These are phyloP conservation scores for Galleria mellonella DNA, from an alignment of 1,140 invertebrate genomes.

Conservation along the genomic window DNA sequence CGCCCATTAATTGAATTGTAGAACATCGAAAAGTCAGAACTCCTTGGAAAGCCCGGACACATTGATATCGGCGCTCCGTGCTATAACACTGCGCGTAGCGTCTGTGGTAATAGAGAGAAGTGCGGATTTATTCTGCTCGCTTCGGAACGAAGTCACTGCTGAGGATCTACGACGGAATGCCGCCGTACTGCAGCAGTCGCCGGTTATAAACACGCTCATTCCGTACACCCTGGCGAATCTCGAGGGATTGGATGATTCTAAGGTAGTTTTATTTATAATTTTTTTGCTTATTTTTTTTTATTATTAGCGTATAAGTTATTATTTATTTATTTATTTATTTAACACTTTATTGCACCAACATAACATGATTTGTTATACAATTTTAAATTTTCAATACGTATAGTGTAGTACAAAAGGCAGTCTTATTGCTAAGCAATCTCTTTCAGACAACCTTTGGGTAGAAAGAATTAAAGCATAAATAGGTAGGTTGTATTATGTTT, in stretches of 20 bases:
- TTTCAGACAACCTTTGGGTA: too few relatives aligned
- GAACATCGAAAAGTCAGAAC: slow-evolving; percentile 27
- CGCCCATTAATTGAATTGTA: slow-evolving; percentile 9
- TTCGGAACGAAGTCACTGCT: slow-evolving; percentile 43
- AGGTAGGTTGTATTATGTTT: too few relatives aligned
- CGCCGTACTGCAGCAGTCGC: slow-evolving; percentile 40
- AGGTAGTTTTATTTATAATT: too few relatives aligned
- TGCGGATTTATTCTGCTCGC: slow-evolving; percentile 34
- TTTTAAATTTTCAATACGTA: too few relatives aligned
- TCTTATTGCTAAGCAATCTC: too few relatives aligned
- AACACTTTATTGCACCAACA: too few relatives aligned
- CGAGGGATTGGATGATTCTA: slow-evolving; percentile 53
- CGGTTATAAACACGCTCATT: slow-evolving; percentile 46
- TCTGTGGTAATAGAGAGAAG: slow-evolving; percentile 34
- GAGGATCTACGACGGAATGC: slow-evolving; percentile 46
- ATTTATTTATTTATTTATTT: slow-evolving; percentile 5
- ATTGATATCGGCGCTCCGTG: slow-evolving; percentile 28
- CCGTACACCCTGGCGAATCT: slow-evolving; percentile 54
- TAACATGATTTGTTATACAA: too few relatives aligned
- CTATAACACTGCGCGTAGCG: slow-evolving; percentile 39
- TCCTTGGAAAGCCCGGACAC: slow-evolving; percentile 27
- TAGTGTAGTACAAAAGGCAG: too few relatives aligned
- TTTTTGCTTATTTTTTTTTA: too few relatives aligned
- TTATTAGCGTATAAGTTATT: slow-evolving; percentile 6
- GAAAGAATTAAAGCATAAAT: too few relatives aligned